Conservation (phyloP, 2,888 invertebrate species). For the Falcaria lacertinaria region DNA sequence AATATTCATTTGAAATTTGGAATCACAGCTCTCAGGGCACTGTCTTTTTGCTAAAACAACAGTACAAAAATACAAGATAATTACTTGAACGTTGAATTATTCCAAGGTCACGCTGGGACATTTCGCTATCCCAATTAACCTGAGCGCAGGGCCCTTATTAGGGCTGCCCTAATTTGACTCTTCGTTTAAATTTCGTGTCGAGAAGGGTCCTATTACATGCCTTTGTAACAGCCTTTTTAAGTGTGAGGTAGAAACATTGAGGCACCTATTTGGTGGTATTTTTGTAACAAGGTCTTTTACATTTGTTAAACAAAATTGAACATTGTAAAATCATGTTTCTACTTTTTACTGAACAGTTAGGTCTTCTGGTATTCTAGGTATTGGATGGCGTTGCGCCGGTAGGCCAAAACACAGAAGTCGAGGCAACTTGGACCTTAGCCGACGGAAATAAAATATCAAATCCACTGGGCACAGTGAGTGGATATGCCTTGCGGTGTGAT, state of each 20-base stretch:
- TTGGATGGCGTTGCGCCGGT: no score
- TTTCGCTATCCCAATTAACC: slow-evolving; percentile 20
- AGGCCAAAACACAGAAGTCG: no score
- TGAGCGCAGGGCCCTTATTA: slow-evolving; percentile 2
- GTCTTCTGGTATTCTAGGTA: no score
- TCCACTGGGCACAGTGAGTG: no score
- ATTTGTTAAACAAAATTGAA: not conserved
- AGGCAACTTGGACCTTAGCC: no score
- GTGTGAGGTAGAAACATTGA: not conserved
- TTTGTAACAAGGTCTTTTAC: not conserved
- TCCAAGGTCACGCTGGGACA: slow-evolving; percentile 6
- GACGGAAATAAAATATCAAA: no score
- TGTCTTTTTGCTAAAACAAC: no score
- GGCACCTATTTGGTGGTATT: not conserved
- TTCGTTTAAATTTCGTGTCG: not conserved
- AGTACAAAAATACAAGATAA: slow-evolving; percentile 2
- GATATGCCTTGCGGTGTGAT: no score
- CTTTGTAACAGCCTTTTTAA: not conserved
- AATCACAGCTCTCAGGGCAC: no score
- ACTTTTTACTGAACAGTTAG: not conserved
- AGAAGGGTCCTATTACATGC: not conserved
- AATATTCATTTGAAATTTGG: no score
- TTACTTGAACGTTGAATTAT: slow-evolving; percentile 6
- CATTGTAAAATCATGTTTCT: not conserved
- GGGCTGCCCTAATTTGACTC: not conserved